A percentile compares a stretch with the other conserved stretches of the same genome.
These are phyloP conservation scores for Amblyopsis rosae DNA, from an alignment of 2,113 vertebrate species.

Conservation along the genomic window DNA sequence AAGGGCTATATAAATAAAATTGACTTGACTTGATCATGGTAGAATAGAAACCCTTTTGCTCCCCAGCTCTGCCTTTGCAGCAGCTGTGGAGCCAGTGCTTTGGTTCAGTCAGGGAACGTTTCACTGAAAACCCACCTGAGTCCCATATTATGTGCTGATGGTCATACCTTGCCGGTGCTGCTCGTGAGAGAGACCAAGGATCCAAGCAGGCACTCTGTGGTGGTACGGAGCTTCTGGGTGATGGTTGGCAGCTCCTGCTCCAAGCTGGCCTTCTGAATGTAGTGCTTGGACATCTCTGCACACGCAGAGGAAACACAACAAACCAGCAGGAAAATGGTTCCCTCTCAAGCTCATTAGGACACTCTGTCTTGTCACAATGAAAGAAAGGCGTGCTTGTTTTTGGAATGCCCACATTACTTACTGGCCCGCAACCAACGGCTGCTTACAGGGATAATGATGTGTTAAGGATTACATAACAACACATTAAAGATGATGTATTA, in stretches of 20 bases:
- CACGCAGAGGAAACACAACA: constrained; percentile 1
- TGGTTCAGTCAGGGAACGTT: constrained; percentile 47
- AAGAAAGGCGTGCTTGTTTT: neutral
- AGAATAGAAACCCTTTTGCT: constrained; percentile 36
- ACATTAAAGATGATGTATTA: too few species aligned
- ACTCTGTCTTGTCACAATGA: neutral
- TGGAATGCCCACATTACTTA: neutral
- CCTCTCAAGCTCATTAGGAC: neutral
- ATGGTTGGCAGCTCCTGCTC: constrained; percentile 91
- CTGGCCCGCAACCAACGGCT: neutral
- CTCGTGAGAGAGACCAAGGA: constrained; percentile 87
- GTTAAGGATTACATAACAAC: neutral
- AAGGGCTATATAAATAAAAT: too few species aligned
- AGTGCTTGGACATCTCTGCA: constrained; percentile 92
- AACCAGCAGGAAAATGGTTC: constrained; percentile 2
- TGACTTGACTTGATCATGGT: too few species aligned
- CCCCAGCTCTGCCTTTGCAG: constrained; percentile 29
- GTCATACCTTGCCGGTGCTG: constrained; percentile 87
- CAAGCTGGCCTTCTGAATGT: constrained; percentile 89
- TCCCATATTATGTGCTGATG: constrained; percentile 31
- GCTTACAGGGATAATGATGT: constrained; percentile 1
- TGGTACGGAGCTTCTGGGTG: constrained; percentile 93
- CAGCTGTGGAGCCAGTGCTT: constrained; percentile 59
- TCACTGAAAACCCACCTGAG: constrained; percentile 56
- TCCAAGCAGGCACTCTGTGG: constrained; percentile 93